Conservation (phyloP, 2,797 vertebrate species). For the Lindbergichthys nudifrons region DNA sequence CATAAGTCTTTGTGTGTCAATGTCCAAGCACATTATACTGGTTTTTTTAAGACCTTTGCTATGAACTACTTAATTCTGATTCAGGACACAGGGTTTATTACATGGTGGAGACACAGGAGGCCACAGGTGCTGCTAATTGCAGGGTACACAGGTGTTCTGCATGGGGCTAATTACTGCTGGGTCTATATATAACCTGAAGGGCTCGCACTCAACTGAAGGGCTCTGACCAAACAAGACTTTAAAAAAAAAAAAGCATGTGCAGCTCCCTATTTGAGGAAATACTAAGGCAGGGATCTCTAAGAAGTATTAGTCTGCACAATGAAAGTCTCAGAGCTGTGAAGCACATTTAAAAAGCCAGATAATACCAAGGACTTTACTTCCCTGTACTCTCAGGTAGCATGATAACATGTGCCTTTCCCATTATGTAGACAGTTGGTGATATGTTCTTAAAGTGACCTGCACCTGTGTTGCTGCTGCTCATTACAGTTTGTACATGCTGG, state of each 20-base stretch:
- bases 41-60: too few species aligned
- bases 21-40: too few species aligned
- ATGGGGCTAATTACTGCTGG: slow-evolving; percentile 2
- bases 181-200: not conserved
- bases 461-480: not conserved
- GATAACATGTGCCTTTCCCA: not conserved
- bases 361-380: slow-evolving; percentile 15
- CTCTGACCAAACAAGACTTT: not conserved
- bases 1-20: too few species aligned
- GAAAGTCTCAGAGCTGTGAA: slow-evolving; percentile 1
- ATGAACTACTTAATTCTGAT: not conserved
- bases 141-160: not conserved
- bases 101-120: not conserved
- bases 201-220: not conserved
- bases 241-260: not conserved
- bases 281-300: not conserved
- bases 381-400: slow-evolving; percentile 15
- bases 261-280: not conserved
- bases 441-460: slow-evolving; percentile 3
- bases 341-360: slow-evolving; percentile 16
- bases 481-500: slow-evolving; percentile 8
- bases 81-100: not conserved
- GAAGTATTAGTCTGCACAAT: not conserved
- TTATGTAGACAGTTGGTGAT: slow-evolving; percentile 22
- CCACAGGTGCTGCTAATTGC: not conserved